These are phyloP conservation scores for Drosophila kohkoa DNA, from an alignment of 1,140 invertebrate genomes.

Conservation along the genomic window DNA sequence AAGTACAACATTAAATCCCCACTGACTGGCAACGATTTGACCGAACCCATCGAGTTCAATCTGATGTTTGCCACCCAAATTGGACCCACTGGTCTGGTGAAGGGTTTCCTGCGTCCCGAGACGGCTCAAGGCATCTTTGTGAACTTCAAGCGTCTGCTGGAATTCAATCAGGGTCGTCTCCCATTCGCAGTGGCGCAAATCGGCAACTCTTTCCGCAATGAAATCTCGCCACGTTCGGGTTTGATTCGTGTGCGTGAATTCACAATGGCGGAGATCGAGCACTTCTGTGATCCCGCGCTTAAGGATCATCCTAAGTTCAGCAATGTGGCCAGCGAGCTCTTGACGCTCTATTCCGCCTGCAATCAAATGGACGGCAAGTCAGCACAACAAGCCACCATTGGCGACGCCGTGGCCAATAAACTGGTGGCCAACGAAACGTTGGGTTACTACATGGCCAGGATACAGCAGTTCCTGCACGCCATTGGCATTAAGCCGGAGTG, in stretches of 20 bases:
- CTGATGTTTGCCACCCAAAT: conserved; percentile 99
- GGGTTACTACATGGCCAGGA: conserved; percentile 99
- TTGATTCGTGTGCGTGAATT: conserved; percentile 98
- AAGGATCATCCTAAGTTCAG: conserved; percentile 97
- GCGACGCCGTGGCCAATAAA: conserved; percentile 89
- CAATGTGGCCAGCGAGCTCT: conserved; percentile 89
- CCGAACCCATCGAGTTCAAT: conserved; percentile 98
- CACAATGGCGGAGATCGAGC: conserved; percentile 99
- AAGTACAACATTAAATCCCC: conserved; percentile 98
- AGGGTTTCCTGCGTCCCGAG: conserved; percentile 98
- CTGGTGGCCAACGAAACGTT: conserved; percentile 98
- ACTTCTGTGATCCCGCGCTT: conserved; percentile 97
- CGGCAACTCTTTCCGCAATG: conserved; percentile 99
- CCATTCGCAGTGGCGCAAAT: conserved; percentile 99
- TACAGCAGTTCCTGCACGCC: conserved; percentile 94
- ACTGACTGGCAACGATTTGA: conserved; percentile 96
- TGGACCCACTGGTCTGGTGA: conserved; percentile 96
- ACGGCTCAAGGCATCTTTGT: conserved; percentile 99
- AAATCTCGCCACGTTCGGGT: conserved; percentile 99
- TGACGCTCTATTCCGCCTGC: conserved; percentile 96
- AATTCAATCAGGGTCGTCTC: conserved; percentile 98
- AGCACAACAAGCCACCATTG: conserved; percentile 89
- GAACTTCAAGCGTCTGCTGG: conserved; percentile 96
- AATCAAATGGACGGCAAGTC: conserved; percentile 98
- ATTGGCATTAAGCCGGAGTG: conserved; percentile 95